A percentile compares a stretch with the other conserved stretches of the same genome.
Conservation (phyloP, 1,140 invertebrate genomes). For the Atta cephalotes region DNA sequence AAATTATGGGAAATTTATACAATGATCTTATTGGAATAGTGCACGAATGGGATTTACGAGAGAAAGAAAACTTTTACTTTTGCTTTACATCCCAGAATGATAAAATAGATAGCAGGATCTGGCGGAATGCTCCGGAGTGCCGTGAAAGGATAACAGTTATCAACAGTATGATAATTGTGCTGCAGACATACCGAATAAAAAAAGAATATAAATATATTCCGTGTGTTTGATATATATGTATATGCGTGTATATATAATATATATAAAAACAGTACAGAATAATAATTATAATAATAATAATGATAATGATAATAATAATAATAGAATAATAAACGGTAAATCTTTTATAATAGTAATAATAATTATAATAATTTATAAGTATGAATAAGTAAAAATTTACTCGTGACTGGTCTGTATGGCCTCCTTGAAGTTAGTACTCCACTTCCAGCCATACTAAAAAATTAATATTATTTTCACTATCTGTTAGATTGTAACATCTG, state of each 20-base stretch:
- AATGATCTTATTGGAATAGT: neutral
- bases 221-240: constrained; percentile 53
- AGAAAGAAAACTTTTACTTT: constrained; percentile 30
- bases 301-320: constrained; percentile 62
- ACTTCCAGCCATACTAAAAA: constrained; percentile 95
- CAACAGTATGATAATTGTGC: constrained; percentile 64
- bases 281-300: constrained; percentile 65
- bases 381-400: constrained; percentile 87
- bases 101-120: constrained; percentile 33
- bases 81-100: neutral
- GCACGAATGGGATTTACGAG: neutral
- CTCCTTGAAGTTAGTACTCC: constrained; percentile 97
- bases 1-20: constrained; percentile 21
- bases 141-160: constrained; percentile 63
- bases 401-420: constrained; percentile 92
- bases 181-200: constrained; percentile 73
- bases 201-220: constrained; percentile 52
- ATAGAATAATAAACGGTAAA: constrained; percentile 70
- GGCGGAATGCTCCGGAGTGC: constrained; percentile 69
- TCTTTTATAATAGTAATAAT: constrained; percentile 76
- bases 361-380: constrained; percentile 82
- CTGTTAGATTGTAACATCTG: constrained; percentile 73
- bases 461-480: constrained; percentile 84
- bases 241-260: constrained; percentile 59
- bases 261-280: constrained; percentile 77